Base-by-base conservation (phyloP, 2,797 vertebrate species). In the Cynodonichthys magdalenae region DNA sequence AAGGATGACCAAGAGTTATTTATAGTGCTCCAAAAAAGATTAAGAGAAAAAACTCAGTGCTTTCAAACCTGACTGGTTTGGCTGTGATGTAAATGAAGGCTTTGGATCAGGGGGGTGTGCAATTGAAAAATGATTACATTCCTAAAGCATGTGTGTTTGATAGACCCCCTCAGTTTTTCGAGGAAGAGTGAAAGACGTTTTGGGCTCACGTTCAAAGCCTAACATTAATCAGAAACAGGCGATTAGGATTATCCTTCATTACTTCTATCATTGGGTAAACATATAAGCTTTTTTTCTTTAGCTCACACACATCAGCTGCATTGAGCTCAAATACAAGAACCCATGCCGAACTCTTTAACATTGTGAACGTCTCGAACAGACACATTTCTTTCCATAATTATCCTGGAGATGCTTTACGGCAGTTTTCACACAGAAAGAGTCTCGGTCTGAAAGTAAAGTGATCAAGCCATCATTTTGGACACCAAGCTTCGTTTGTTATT, bases 141-240 rank as follows among this genome's bases (percentile, higher is more conserved):
- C 89, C 80, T 76, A 63, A 62, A 74, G 83, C 86, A 91, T 87
- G 50, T 89, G 90, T 88, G 85, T 77, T 84, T 51, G 51, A 84
- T 72, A 86, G 87, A 92, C 89, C 89, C 87, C 91, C 90, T 87
- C 44, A 15, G 42, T 58, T 68, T 66, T 49, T 78, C 62, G 68
- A 85, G 86, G 87, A 90, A 91, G 84, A 82, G 76, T 79, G 87
- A 90, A 80, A 85, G 81, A 84, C 84, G 19, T 80, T 77, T 81
- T 59, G 83, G 88, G 84, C 81, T 63, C 15, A 27, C 10, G 54
- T 83, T 89, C 83, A 88, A 88, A 88, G 82, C 46, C 42, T 52
- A 36, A 53, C 59, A 73, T 75, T 82, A 86, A 87, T 90, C 82
- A 87, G 67, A 83, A 90, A 77, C 85, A 89, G 87, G 60, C 78